Percentiles rank a stretch among this genome's conserved stretches.
Conservation (phyloP, 2,888 invertebrate genomes). For the Nasonovia ribisnigri region DNA sequence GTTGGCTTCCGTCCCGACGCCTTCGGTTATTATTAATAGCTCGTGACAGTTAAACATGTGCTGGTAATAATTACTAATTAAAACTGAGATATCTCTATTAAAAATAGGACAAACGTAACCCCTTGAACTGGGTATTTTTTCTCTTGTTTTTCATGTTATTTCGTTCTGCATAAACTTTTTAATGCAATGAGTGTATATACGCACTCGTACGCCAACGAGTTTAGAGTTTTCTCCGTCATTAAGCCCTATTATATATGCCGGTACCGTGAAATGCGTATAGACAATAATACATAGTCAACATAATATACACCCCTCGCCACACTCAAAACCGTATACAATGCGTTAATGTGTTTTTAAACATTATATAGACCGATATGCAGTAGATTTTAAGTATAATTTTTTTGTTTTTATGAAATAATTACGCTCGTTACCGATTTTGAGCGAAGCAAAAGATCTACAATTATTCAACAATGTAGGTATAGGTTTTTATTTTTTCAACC, state of each 20-base stretch:
- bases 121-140: slow-evolving; percentile 45
- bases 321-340: neutral
- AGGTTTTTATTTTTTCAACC: neutral
- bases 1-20: slow-evolving; percentile 64
- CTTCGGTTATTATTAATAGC: slow-evolving; percentile 64
- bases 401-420: neutral
- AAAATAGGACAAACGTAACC: slow-evolving; percentile 63
- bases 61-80: slow-evolving; percentile 65
- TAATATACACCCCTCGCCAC: neutral
- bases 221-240: slow-evolving; percentile 54
- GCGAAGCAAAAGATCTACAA: neutral
- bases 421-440: neutral
- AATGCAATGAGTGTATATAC: slow-evolving; percentile 16
- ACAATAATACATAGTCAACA: neutral
- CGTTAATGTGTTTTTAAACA: slow-evolving; percentile 53
- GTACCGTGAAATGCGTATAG: slow-evolving; percentile 46
- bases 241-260: slow-evolving; percentile 51
- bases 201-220: neutral
- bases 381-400: neutral
- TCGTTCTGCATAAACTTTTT: slow-evolving; percentile 58
- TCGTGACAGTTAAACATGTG: slow-evolving; percentile 64
- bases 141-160: slow-evolving; percentile 21
- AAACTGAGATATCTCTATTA: slow-evolving; percentile 65
- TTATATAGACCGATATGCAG: neutral
- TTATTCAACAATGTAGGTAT: neutral